Conservation (phyloP, 2,888 invertebrate species). For the Hirtodrosophila confusa region DNA sequence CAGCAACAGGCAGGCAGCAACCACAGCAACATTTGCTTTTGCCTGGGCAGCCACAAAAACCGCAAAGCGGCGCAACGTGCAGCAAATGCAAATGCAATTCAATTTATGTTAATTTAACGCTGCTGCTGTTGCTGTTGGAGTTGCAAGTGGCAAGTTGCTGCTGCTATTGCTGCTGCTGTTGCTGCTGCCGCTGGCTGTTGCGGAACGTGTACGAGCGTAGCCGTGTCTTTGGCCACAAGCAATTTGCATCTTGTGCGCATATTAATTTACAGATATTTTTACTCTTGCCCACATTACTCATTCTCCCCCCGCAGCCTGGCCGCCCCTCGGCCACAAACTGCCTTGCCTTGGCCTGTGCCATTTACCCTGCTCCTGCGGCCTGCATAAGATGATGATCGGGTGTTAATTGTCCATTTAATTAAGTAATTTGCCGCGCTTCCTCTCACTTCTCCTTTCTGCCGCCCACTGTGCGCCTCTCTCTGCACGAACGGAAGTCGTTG, state of each 20-base stretch:
- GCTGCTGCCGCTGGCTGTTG: slow-evolving; percentile 23
- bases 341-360: slow-evolving; percentile 40
- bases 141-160: slow-evolving; percentile 39
- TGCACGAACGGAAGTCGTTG: slow-evolving; percentile 80
- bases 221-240: slow-evolving; percentile 73
- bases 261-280: slow-evolving; percentile 80
- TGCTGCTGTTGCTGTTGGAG: slow-evolving; percentile 41
- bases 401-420: slow-evolving; percentile 82
- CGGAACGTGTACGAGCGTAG: slow-evolving; percentile 9
- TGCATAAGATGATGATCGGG: slow-evolving; percentile 58
- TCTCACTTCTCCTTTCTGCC: slow-evolving; percentile 3
- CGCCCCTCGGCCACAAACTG: background rate
- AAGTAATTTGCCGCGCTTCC: slow-evolving; percentile 79
- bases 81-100: slow-evolving; percentile 83
- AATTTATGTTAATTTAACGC: slow-evolving; percentile 83
- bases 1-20: slow-evolving; percentile 48
- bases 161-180: slow-evolving; percentile 36
- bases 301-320: slow-evolving; percentile 17
- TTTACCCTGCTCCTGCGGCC: slow-evolving; percentile 31
- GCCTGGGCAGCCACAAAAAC: slow-evolving; percentile 52
- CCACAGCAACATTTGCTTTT: slow-evolving; percentile 49
- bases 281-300: slow-evolving; percentile 74
- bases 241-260: slow-evolving; percentile 81
- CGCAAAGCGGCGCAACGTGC: slow-evolving; percentile 76
- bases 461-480: slow-evolving; percentile 14